These are phyloP conservation scores for Sebastiscus albofasciatus DNA, from an alignment of 2,797 vertebrate species.

Conservation along the genomic window DNA sequence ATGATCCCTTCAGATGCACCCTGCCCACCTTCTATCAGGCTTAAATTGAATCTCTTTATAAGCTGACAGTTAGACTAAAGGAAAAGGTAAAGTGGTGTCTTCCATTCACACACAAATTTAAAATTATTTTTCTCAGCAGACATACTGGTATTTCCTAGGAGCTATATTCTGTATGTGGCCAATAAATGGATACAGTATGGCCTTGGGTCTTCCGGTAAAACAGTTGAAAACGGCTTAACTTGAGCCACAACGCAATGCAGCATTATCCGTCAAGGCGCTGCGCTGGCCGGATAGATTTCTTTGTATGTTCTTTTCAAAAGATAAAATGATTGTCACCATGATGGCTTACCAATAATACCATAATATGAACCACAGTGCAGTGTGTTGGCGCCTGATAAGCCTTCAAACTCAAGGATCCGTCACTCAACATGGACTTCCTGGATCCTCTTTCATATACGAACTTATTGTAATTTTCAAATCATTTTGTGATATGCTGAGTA, in stretches of 20 bases:
- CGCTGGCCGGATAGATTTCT: not conserved
- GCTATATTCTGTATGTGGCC: not conserved
- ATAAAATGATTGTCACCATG: not conserved
- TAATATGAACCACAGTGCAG: not conserved
- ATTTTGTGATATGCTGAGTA: too few species aligned
- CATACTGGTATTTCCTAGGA: not conserved
- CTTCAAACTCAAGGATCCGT: too few species aligned
- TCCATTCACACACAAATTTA: not conserved
- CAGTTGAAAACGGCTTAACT: not conserved
- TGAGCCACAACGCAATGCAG: not conserved
- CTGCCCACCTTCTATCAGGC: not conserved
- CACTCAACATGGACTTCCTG: too few species aligned
- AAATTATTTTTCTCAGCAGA: not conserved
- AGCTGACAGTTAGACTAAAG: not conserved
- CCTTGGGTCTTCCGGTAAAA: too few species aligned
- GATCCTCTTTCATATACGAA: too few species aligned
- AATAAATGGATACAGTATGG: not conserved
- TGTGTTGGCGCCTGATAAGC: too few species aligned
- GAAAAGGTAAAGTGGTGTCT: not conserved
- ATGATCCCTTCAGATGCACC: not conserved
- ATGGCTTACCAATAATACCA: not conserved
- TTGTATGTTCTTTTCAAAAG: not conserved
- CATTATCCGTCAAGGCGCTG: not conserved
- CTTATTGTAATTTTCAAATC: too few species aligned
- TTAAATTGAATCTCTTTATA: not conserved